These are phyloP conservation scores for Tapirus indicus DNA, from an alignment of 2,797 vertebrate species.

Conservation along the genomic window DNA sequence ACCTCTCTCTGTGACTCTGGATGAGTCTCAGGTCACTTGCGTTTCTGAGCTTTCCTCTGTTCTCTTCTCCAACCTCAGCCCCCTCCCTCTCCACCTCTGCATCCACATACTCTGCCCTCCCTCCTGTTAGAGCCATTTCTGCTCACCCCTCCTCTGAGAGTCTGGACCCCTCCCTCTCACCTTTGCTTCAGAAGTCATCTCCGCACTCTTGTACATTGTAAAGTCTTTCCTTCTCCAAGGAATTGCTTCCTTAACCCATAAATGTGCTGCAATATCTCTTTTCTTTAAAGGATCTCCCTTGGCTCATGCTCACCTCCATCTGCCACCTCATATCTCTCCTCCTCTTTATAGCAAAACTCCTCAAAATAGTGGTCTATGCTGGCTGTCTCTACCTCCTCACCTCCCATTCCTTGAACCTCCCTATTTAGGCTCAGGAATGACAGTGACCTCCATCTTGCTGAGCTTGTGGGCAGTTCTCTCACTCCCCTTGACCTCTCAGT, in stretches of 20 bases:
- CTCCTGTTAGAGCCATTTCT: neutral
- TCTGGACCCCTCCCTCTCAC: no score
- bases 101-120: neutral
- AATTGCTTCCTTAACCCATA: neutral
- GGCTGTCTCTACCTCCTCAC: neutral
- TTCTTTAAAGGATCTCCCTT: neutral
- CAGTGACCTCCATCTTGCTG: neutral
- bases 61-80: neutral
- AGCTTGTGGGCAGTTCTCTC: neutral
- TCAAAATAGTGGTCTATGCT: neutral
- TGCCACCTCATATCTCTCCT: neutral
- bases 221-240: neutral
- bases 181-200: neutral
- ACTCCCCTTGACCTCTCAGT: neutral
- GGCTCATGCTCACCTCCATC: neutral
- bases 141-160: neutral
- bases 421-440: neutral
- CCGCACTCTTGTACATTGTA: neutral
- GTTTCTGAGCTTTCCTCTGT: neutral
- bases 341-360: neutral
- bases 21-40: neutral
- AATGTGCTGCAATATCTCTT: neutral
- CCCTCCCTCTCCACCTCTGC: no score
- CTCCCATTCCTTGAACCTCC: accelerated
- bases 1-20: neutral